Base-by-base conservation (phyloP, 2,113 vertebrate species). In the Myrmophylax atrothorax region DNA sequence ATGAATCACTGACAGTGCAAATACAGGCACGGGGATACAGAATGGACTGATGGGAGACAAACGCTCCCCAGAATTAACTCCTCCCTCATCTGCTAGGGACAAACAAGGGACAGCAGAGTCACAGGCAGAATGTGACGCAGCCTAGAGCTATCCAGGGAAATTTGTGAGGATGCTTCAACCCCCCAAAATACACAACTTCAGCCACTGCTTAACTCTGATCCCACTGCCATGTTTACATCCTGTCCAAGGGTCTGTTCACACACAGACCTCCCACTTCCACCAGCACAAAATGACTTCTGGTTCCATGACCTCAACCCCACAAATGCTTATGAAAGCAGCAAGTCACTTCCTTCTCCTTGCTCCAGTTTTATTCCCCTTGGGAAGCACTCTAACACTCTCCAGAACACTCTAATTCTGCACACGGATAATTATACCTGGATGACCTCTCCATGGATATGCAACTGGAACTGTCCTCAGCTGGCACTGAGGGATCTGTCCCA, bases 301-400 rank as follows among this genome's bases (percentile, higher is more conserved):
- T 67, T 86, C 49, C 83, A 53, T 7, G 68, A 77, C 86, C 86
- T 50, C 67, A 80, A n/a, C 70, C 84, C 81, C 70, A 13, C 29
- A 73, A 46, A 53, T 1, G 7, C 78, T 91, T 85, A 87, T 12
- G 82, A 91, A 90, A 91, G 63, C 84, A 67, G 81, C 35, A 3
- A 69, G 70, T 38, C 0, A 6, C 58, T 74, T 64, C 33, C 85
- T 63, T 96, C 94, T 93, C 93, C 93, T 97, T 95, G 96, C 76
- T 96, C 95, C 89, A 93, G 46, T 97, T 97, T 80, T 59, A 74
- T 72, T 46, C 62, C 96, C 89, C 92, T 81, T 0, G 4, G 90
- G 95, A 83, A 77, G 73, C 38, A n/a, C 52, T 75, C 84, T 19
- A 46, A 31, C 47, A 2, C 68, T 84, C 75, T 68, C 64, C 47